Percentiles rank a stretch among this genome's conserved stretches.
Conservation (phyloP, 2,888 invertebrate genomes). For the Therioaphis trifolii region DNA sequence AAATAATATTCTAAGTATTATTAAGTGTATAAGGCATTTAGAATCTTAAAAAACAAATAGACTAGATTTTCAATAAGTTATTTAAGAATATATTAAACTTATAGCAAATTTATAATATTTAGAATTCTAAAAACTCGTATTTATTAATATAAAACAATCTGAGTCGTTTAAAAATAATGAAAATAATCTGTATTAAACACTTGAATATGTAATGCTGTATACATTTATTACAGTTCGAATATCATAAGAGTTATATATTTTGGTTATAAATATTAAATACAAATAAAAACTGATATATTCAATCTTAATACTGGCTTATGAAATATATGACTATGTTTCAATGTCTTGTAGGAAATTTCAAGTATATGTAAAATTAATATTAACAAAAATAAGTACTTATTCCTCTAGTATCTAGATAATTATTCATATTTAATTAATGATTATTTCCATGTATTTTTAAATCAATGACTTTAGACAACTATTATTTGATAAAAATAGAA, state of each 20-base stretch:
- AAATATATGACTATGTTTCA: slow-evolving; percentile 5
- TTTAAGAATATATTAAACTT: too few species aligned
- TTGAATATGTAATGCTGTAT: background rate
- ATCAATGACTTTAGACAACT: too few species aligned
- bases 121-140: background rate
- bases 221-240: background rate
- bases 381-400: background rate
- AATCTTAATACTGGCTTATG: slow-evolving; percentile 31
- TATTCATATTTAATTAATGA: background rate
- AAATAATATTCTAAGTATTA: too few species aligned
- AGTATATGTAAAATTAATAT: slow-evolving; percentile 2
- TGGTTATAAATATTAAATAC: slow-evolving; percentile 16
- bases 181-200: background rate
- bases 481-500: too few species aligned
- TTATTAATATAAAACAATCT: background rate
- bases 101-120: background rate
- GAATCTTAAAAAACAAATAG: too few species aligned
- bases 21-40: too few species aligned
- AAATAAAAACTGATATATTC: slow-evolving; percentile 5
- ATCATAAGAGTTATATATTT: background rate
- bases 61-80: too few species aligned
- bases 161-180: background rate
- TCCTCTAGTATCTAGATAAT: background rate
- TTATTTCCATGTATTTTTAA: too few species aligned
- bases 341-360: background rate